These are phyloP conservation scores for Oostethus manadensis DNA, from an alignment of 2,113 vertebrate genomes.

Conservation along the genomic window DNA sequence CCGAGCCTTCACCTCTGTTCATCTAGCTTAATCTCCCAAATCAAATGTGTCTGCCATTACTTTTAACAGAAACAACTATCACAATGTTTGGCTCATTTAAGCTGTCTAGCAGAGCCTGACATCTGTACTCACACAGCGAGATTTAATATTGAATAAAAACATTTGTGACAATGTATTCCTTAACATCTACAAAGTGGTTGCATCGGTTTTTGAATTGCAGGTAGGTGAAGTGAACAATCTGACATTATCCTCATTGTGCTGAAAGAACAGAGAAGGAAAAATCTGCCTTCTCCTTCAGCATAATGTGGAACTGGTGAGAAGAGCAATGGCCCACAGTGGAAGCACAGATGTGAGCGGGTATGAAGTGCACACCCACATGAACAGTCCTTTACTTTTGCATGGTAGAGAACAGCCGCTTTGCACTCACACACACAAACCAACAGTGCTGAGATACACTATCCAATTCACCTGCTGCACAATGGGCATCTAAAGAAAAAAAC, in stretches of 20 bases:
- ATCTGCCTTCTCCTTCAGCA: slow-evolving; percentile 69
- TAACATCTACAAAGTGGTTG: slow-evolving; percentile 3
- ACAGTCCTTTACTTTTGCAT: slow-evolving; percentile 83
- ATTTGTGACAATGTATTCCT: background rate
- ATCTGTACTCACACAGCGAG: slow-evolving; percentile 85
- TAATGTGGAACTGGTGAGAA: background rate
- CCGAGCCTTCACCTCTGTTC: slow-evolving; percentile 80
- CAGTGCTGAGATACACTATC: slow-evolving; percentile 98
- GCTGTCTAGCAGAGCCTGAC: slow-evolving; percentile 61
- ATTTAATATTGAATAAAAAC: slow-evolving; percentile 1
- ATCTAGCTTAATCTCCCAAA: slow-evolving; percentile 71
- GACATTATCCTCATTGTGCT: background rate
- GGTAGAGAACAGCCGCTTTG: slow-evolving; percentile 92
- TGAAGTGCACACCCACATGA: slow-evolving; percentile 82
- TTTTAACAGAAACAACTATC: slow-evolving; percentile 61
- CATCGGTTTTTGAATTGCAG: slow-evolving; percentile 12
- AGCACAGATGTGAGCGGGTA: slow-evolving; percentile 77
- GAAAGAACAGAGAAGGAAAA: slow-evolving; percentile 12
- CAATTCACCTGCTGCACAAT: slow-evolving; percentile 95
- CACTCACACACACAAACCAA: slow-evolving; percentile 98
- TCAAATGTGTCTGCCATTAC: slow-evolving; percentile 36
- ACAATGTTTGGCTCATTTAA: slow-evolving; percentile 34
- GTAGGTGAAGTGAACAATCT: slow-evolving; percentile 5
- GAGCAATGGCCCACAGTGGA: slow-evolving; percentile 79
- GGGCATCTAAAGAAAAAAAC: slow-evolving; percentile 99